These are phyloP conservation scores for Porphyrio hochstetteri DNA, from an alignment of 2,113 vertebrate species.

Conservation along the genomic window DNA sequence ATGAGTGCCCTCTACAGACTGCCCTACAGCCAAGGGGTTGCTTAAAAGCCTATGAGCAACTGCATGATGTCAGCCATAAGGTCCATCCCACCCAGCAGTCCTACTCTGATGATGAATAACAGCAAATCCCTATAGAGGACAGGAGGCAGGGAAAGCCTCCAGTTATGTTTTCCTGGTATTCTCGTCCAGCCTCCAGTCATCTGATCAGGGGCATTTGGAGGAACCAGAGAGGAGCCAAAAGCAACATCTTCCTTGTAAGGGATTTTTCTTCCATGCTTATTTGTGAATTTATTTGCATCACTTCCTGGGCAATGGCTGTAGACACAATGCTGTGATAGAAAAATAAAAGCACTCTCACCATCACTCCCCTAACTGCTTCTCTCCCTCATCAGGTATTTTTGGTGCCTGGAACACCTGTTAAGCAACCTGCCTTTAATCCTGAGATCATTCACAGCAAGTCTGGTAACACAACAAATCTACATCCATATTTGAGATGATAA, in stretches of 20 bases:
- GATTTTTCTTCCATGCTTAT: background rate
- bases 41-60: background rate
- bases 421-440: conserved; percentile 41
- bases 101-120: background rate
- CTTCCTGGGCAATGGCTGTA: background rate
- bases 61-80: background rate
- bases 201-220: background rate
- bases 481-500: conserved; percentile 18
- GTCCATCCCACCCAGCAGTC: background rate
- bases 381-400: conserved; percentile 29
- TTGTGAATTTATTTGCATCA: background rate
- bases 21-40: background rate
- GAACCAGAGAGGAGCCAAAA: background rate
- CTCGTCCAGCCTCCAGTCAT: background rate
- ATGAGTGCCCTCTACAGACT: background rate
- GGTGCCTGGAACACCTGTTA: conserved; percentile 25
- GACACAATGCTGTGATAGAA: background rate
- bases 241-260: background rate
- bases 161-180: background rate
- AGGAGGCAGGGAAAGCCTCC: background rate
- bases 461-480: conserved; percentile 20
- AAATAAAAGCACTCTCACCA: background rate
- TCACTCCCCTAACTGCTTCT: background rate
- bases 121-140: background rate
- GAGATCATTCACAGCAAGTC: conserved; percentile 8